Evolutionary conservation across 2,888 invertebrate species (phyloP).

Genomic region (Orchesella flavescens): DNA sequence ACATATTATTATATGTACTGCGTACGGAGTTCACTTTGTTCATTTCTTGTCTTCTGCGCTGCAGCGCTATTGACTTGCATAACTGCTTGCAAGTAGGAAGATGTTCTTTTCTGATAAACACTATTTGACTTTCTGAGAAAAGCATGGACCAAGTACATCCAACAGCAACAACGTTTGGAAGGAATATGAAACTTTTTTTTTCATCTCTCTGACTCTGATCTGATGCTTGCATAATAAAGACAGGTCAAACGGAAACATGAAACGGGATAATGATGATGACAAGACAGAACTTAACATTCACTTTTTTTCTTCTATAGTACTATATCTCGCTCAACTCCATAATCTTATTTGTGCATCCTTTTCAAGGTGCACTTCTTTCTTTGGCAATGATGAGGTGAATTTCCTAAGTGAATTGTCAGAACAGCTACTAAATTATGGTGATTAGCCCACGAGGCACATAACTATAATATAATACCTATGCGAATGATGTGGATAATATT

Average conservation of each 20-base stretch:
- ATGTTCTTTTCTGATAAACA: neutral
- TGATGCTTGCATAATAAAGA: too few species aligned
- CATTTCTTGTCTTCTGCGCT: neutral
- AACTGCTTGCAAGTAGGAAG: neutral
- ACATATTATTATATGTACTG: too few species aligned
- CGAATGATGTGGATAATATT: neutral
- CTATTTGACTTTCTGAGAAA: constrained; percentile 5
- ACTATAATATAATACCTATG: neutral
- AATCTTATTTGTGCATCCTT: neutral
- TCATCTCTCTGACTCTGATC: too few species aligned
- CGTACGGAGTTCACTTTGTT: constrained; percentile 3
- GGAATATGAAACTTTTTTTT: too few species aligned
- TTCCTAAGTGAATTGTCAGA: neutral
- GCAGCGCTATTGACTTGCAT: neutral
- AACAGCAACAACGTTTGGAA: too few species aligned
- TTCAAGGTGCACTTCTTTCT: constrained; percentile 8
- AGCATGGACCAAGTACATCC: neutral
- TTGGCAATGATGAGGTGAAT: neutral
- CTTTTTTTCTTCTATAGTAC: neutral
- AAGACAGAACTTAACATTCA: constrained; percentile 1
- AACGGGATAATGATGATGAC: neutral
- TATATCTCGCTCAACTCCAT: too few species aligned
- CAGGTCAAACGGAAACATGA: constrained; percentile 43
- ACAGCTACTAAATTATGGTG: constrained; percentile 20
- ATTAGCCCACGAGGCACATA: constrained; percentile 35